Evolutionary conservation across 2,888 invertebrate species (phyloP), one percentile per base, ranked within the genome.

Genomic region (Agonopterix alstromeriana): DNA sequence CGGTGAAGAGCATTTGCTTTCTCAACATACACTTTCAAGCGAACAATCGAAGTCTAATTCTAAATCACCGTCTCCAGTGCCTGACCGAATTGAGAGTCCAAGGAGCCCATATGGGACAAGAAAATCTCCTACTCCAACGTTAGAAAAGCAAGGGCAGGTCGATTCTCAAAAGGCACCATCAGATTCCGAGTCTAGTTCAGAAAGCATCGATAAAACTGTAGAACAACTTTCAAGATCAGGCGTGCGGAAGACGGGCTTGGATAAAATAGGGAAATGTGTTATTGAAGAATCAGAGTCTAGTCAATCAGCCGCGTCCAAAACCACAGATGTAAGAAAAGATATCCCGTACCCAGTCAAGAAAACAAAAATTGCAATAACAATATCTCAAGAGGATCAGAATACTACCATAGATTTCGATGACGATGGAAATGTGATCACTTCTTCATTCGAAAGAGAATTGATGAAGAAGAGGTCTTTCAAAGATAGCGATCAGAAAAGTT

Each of bases 221-320:
- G 89, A 89, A 66, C 83, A 78, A 60, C 58, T 82, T 12, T 76
- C 84, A 8, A 89, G 82, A 53, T 90, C 90, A 46, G 79, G 77
- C 48, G 76, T 86, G 41, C 89, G 87, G 53, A 90, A 90, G 55
- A 73, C 55, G 42, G 77, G 71, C 1, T 61, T 87, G 50, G 88
- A 85, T 54, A 87, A 83, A 76, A 78, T 82, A 10, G 84, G 82
- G 1, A 89, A 88, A 71, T 80, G 74, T 54, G 77, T 79, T 14
- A 78, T 90, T 45, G 90, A 90, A 56, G 91, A 91, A 61, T 91
- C 91, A n/a, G 91, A 91, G 55, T 91, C 91, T 0, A 91, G 90
- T 58, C 90, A 90, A 40, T 90, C 90, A 8, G 90, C 87, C 8
- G 89, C 90, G 8, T 89, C 89, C 0, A 91, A 89, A 66, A 61